phyloP scores from a whole-genome alignment of 2,113 vertebrate species.

The Daubentonia madagascariensis region DNA sequence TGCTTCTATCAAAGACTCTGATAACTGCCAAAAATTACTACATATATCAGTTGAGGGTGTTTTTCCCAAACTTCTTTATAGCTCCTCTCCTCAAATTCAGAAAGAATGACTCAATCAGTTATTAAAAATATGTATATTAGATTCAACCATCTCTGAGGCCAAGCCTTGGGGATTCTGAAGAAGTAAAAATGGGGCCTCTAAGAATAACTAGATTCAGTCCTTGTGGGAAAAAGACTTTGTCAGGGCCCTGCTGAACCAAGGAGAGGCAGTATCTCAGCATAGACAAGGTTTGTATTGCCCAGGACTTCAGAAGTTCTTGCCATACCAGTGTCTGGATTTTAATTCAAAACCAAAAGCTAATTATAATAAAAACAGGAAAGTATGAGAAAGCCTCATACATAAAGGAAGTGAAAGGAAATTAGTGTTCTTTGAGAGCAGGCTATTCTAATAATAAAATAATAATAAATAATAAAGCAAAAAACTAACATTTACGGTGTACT shows the following conservation, averaged over 20 bases:
- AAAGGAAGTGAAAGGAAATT: not conserved
- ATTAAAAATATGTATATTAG: not conserved
- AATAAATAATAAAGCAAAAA: not conserved
- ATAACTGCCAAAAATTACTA: not conserved
- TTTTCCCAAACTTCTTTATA: constrained; percentile 20
- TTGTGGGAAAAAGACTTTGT: not conserved
- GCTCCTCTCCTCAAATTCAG: not conserved
- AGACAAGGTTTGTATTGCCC: not conserved
- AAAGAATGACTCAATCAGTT: not conserved
- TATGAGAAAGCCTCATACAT: not conserved
- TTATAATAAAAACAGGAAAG: not conserved
- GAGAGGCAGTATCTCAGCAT: not conserved
- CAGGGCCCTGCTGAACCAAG: not conserved
- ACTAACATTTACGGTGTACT: not conserved
- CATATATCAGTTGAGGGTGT: not conserved
- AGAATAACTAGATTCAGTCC: not conserved
- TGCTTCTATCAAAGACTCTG: not conserved
- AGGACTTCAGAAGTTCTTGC: not conserved
- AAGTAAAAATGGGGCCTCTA: not conserved
- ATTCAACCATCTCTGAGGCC: not conserved
- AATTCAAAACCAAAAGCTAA: not conserved
- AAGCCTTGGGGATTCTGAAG: not conserved
- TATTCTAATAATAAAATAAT: not conserved
- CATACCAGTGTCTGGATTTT: not conserved
- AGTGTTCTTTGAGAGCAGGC: not conserved